Conservation (phyloP, 2,888 invertebrate genomes). For the Leptinotarsa haldemani region DNA sequence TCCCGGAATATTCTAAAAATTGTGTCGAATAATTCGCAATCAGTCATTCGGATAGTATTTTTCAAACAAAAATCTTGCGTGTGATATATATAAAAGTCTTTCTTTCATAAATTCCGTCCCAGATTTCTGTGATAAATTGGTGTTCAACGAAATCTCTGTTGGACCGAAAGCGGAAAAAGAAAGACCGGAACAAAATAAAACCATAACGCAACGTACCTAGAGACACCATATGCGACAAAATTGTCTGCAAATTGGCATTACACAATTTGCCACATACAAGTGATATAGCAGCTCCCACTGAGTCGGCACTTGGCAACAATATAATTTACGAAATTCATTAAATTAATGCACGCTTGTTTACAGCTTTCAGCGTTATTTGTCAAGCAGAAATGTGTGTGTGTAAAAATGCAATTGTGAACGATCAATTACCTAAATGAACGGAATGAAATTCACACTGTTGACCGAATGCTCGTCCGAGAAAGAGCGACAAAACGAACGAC, state of each 20-base stretch:
- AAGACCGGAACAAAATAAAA: slow-evolving; percentile 6
- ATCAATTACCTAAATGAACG: slow-evolving; percentile 52
- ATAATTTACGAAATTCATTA: slow-evolving; percentile 50
- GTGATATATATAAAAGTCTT: background rate
- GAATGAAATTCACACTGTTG: slow-evolving; percentile 41
- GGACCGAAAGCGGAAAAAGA: background rate
- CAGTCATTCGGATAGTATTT: no score
- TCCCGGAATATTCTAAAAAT: no score
- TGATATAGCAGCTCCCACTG: slow-evolving; percentile 39
- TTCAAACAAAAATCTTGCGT: no score
- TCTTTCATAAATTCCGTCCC: background rate
- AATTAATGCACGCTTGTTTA: slow-evolving; percentile 50
- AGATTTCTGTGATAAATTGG: background rate
- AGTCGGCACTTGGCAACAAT: slow-evolving; percentile 43
- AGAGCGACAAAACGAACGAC: slow-evolving; percentile 38
- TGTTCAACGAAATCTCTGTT: background rate
- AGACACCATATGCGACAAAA: slow-evolving; percentile 24
- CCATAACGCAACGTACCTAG: slow-evolving; percentile 6
- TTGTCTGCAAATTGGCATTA: slow-evolving; percentile 32
- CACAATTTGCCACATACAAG: slow-evolving; percentile 37
- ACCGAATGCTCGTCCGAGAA: slow-evolving; percentile 32
- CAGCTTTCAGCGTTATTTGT: slow-evolving; percentile 47
- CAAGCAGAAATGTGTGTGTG: slow-evolving; percentile 44
- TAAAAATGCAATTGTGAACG: slow-evolving; percentile 48
- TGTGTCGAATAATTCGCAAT: no score